Evolutionary conservation across 2,797 vertebrate genomes (phyloP).

Genomic region (Sebastes dallii): DNA sequence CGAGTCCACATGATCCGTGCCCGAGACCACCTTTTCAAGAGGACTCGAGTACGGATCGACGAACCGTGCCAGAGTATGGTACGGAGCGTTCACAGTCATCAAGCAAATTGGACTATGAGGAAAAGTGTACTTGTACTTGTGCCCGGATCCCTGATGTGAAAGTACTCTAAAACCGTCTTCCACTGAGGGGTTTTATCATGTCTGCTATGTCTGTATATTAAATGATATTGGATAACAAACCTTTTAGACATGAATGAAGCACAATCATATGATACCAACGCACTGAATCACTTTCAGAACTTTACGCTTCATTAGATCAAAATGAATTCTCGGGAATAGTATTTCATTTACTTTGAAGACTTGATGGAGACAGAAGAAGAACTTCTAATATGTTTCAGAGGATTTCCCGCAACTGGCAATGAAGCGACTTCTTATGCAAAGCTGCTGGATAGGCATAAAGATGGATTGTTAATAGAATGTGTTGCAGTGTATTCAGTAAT

Average conservation of each 20-base stretch:
- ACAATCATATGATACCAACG: neutral
- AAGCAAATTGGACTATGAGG: no score
- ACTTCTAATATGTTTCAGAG: conserved; percentile 41
- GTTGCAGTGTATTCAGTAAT: conserved; percentile 76
- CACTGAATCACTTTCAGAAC: conserved; percentile 12
- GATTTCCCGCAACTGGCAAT: conserved; percentile 44
- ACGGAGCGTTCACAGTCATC: no score
- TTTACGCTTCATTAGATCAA: conserved; percentile 38
- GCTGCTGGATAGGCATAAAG: conserved; percentile 46
- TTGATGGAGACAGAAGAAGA: conserved; percentile 38
- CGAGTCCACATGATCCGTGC: no score
- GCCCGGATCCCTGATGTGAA: no score
- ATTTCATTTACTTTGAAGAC: conserved; percentile 42
- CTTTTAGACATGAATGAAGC: neutral
- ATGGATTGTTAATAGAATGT: conserved; percentile 75
- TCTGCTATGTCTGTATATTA: neutral
- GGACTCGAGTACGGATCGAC: no score
- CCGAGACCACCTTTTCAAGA: no score
- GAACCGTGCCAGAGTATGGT: no score
- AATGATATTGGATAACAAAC: neutral
- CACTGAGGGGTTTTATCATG: neutral
- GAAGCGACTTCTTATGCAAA: conserved; percentile 54
- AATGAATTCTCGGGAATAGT: conserved; percentile 20
- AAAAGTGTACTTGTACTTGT: no score
- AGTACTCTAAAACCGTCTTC: neutral